phyloP scores from a whole-genome alignment of 1,140 invertebrate genomes.

The Delia radicum region DNA sequence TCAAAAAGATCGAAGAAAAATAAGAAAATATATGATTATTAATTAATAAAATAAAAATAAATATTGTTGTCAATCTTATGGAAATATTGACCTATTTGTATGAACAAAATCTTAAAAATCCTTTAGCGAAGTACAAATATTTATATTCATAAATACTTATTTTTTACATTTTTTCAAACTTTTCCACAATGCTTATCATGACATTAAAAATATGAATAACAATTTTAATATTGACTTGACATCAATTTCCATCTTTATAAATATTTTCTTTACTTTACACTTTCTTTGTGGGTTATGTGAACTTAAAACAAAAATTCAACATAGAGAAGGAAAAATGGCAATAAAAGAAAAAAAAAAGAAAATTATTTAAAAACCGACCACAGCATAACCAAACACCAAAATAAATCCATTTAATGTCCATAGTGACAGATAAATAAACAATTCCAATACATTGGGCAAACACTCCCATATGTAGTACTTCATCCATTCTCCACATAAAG shows the following conservation, averaged over 20 bases:
- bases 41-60: too few relatives aligned
- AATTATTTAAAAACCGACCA: not conserved
- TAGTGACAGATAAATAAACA: not conserved
- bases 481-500: too few relatives aligned
- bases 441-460: not conserved
- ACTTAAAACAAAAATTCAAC: not conserved
- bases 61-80: too few relatives aligned
- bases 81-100: too few relatives aligned
- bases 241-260: not conserved
- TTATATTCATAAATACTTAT: too few relatives aligned
- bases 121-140: too few relatives aligned
- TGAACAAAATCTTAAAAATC: too few relatives aligned
- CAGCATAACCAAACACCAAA: not conserved
- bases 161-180: too few relatives aligned
- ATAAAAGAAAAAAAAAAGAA: not conserved
- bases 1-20: too few relatives aligned
- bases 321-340: not conserved
- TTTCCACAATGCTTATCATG: too few relatives aligned
- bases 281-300: not conserved
- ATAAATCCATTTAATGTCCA: not conserved
- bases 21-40: too few relatives aligned
- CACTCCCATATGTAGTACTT: too few relatives aligned
- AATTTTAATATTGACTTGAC: not conserved
- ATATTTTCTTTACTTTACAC: not conserved
- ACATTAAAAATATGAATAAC: not conserved